Conservation (phyloP, 2,113 vertebrate species). For the Brachypteracias leptosomus region DNA sequence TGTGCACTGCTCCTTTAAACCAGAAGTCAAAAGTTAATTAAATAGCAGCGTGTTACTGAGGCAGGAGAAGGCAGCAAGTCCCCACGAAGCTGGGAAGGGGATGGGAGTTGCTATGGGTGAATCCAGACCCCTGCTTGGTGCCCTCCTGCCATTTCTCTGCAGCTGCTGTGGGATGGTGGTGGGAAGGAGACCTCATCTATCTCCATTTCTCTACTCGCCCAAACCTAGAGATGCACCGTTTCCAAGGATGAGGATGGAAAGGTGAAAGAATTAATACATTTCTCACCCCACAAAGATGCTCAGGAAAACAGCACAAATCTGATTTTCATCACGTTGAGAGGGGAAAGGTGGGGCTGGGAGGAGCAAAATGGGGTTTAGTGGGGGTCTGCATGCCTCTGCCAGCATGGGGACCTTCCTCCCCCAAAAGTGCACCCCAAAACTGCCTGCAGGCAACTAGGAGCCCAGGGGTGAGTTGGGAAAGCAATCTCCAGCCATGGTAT, state of each 20-base stretch:
- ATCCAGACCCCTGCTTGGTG: not conserved
- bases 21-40: slow-evolving; percentile 72
- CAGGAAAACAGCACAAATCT: not conserved
- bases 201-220: not conserved
- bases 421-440: not conserved
- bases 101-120: rapidly evolving
- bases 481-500: not conserved
- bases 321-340: not conserved
- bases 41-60: slow-evolving; percentile 36
- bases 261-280: no score
- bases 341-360: not conserved
- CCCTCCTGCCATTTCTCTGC: not conserved
- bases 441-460: not conserved
- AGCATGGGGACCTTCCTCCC: not conserved
- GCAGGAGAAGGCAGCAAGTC: slow-evolving; percentile 28
- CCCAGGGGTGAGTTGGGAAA: not conserved
- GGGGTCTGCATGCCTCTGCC: not conserved
- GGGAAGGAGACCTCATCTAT: not conserved
- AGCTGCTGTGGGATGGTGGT: not conserved
- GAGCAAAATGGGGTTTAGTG: not conserved
- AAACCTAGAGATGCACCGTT: rapidly evolving
- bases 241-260: not conserved
- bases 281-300: not conserved
- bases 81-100: not conserved
- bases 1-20: slow-evolving; percentile 66